These are phyloP conservation scores for Gnathonemus longibarbis DNA, from an alignment of 2,113 vertebrate genomes.

Conservation along the genomic window DNA sequence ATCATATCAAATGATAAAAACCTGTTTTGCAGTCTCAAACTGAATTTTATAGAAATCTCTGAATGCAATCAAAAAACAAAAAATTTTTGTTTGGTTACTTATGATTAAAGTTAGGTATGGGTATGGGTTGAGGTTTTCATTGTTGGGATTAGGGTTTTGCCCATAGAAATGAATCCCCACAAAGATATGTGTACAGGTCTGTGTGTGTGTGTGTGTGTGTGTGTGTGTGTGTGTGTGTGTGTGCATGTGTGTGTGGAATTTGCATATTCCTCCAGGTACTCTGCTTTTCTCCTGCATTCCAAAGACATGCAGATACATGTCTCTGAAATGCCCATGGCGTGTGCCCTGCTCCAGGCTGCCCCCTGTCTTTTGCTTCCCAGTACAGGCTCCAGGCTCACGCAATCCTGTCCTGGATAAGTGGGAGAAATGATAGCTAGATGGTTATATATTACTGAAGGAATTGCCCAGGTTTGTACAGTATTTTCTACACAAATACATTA, in stretches of 20 bases:
- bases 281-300: neutral
- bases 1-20: too few relatives aligned
- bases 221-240: neutral
- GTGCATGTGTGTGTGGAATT: neutral
- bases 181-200: neutral
- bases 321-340: neutral
- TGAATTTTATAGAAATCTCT: neutral
- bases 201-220: neutral
- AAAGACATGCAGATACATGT: neutral
- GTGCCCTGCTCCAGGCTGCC: neutral
- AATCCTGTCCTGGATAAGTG: neutral
- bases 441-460: neutral
- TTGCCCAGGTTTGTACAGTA: neutral
- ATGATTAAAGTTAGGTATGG: neutral
- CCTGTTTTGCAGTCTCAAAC: too few relatives aligned
- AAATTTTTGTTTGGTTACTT: neutral
- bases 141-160: neutral
- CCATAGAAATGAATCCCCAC: neutral
- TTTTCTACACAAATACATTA: neutral
- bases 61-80: neutral
- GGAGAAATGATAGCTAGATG: neutral
- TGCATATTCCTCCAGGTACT: neutral
- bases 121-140: neutral
- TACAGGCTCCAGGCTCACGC: neutral
- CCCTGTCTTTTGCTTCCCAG: neutral